Evolutionary conservation across 2,113 vertebrate genomes (phyloP).

Genomic region (Clarias magur): DNA sequence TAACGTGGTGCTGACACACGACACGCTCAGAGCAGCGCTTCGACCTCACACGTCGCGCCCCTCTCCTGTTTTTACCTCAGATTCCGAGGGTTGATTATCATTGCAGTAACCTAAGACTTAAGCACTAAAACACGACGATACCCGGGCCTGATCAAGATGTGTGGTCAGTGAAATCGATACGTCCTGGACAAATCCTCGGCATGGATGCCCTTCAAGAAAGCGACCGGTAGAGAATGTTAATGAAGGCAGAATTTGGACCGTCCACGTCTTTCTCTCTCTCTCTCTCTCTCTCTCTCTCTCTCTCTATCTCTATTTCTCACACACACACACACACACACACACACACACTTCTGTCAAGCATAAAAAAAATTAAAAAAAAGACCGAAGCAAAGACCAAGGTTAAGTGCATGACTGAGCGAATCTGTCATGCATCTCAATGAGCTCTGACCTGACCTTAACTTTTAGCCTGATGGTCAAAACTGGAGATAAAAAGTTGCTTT

Average conservation of each 20-base stretch:
- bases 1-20: constrained; percentile 47
- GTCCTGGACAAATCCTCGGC: constrained; percentile 40
- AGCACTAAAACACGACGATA: no score
- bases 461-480: constrained; percentile 21
- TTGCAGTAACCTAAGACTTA: neutral
- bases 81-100: neutral
- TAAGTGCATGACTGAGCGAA: constrained; percentile 63
- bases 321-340: constrained; percentile 16
- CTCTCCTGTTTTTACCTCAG: constrained; percentile 29
- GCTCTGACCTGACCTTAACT: constrained; percentile 61
- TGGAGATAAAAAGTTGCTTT: constrained; percentile 26
- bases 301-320: neutral
- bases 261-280: constrained; percentile 24
- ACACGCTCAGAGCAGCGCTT: constrained; percentile 42
- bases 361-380: constrained; percentile 51
- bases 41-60: constrained; percentile 49
- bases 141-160: neutral
- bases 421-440: constrained; percentile 67
- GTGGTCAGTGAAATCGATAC: constrained; percentile 33
- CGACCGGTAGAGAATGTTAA: constrained; percentile 69
- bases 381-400: constrained; percentile 64
- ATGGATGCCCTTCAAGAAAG: constrained; percentile 68
- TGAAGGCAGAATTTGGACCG: constrained; percentile 55
- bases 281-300: neutral
- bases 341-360: constrained; percentile 31